A percentile compares a stretch with the other conserved stretches of the same genome.
phyloP scores from a whole-genome alignment of 2,797 vertebrate genomes.

The Esox lucius region DNA sequence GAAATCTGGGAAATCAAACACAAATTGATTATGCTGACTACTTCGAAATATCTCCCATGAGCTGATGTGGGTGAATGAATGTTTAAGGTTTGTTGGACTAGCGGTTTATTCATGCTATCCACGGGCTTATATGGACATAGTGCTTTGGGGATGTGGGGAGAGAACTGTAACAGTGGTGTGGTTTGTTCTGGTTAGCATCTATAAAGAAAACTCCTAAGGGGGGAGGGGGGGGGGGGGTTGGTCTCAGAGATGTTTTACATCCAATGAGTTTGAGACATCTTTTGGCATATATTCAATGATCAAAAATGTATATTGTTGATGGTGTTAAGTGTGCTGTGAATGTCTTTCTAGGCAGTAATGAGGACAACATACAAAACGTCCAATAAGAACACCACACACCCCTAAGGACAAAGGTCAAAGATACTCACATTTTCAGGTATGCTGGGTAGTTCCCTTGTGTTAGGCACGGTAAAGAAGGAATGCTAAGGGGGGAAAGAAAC shows the following conservation, averaged over 20 bases:
- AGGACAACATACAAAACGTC: not conserved
- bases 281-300: not conserved
- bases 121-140: not conserved
- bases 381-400: not conserved
- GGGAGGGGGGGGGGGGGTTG: too few species aligned
- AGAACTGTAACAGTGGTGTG: not conserved
- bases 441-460: constrained; percentile 89
- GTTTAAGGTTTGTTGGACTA: not conserved
- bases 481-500: constrained; percentile 75
- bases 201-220: not conserved
- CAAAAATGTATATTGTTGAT: not conserved
- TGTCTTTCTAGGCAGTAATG: not conserved
- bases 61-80: not conserved
- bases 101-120: constrained; percentile 2
- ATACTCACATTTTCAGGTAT: constrained; percentile 97
- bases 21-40: constrained; percentile 25
- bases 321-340: not conserved
- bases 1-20: constrained; percentile 18
- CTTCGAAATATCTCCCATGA: not conserved
- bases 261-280: not conserved
- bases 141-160: not conserved
- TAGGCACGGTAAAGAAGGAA: constrained; percentile 95
- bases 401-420: not conserved
- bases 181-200: not conserved
- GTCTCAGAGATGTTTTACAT: not conserved